A percentile compares a stretch with the other conserved stretches of the same genome.
These are phyloP conservation scores for Tubulanus polymorphus DNA, from an alignment of 2,888 invertebrate genomes.

Conservation along the genomic window DNA sequence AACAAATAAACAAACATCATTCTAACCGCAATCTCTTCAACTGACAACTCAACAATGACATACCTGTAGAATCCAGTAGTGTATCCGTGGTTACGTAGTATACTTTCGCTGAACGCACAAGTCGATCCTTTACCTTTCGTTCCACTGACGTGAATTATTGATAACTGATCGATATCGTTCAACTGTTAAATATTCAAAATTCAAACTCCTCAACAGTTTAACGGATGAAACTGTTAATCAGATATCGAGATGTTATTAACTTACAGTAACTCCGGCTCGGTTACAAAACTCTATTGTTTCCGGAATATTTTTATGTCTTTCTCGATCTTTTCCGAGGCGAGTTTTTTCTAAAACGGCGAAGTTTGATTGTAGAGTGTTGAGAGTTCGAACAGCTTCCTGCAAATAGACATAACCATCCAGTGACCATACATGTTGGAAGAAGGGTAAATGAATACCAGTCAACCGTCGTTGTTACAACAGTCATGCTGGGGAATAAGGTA, in stretches of 20 bases:
- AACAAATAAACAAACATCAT: conserved; percentile 4
- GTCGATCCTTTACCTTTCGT: conserved; percentile 97
- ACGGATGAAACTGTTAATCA: not conserved
- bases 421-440: too few relatives aligned
- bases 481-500: too few relatives aligned
- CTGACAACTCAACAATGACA: too few relatives aligned
- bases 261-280: conserved; percentile 34
- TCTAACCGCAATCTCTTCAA: too few relatives aligned
- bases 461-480: too few relatives aligned
- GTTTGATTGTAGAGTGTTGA: conserved; percentile 48
- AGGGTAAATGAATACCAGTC: too few relatives aligned
- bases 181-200: conserved; percentile 42
- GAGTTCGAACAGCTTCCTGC: conserved; percentile 44
- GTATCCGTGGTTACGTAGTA: conserved; percentile 76
- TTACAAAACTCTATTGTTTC: conserved; percentile 28
- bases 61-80: conserved; percentile 82
- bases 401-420: too few relatives aligned
- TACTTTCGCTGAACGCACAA: conserved; percentile 86
- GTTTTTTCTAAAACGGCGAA: conserved; percentile 39
- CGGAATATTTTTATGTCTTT: conserved; percentile 27
- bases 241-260: not conserved
- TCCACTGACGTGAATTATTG: conserved; percentile 91
- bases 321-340: conserved; percentile 25
- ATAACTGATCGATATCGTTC: conserved; percentile 67
- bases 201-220: not conserved